Base-by-base conservation (phyloP, 2,113 vertebrate species). In the Mobula birostris region DNA sequence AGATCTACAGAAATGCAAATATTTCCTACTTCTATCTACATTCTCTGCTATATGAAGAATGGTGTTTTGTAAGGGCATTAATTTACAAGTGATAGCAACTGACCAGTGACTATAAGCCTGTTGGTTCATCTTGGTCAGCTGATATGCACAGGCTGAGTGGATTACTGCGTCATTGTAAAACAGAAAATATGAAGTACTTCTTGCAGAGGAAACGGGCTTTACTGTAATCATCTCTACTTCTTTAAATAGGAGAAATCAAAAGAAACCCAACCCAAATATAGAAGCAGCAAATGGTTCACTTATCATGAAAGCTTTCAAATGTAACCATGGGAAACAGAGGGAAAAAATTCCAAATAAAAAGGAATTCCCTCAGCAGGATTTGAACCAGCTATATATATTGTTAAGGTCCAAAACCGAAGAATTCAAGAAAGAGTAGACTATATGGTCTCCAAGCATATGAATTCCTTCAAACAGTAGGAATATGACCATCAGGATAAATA, bases 161-260 rank as follows among this genome's bases (percentile, higher is more conserved):
- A 87, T n/a, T 1, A 12, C 29, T 29, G 27, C 11, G 61, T 85
- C 82, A 85, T 85, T 56, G 7, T 58, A 85, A 61, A 87, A 87
- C 83, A 87, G 56, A 61, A 87, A 87, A 29, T 87, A 12, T 87
- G 83, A 87, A 83, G 83, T 61, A 15, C 2, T 63, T 87, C 48
- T 8, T 3, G 56, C 1, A 58, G 82, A 87, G 83, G 83, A 87
- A 87, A 87, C 29, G 12, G 19, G 70, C n/a, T 92, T 29, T 70
- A 92, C 66, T 21, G 63, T 63, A 92, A 92, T 40, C 63, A 66
- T 40, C n/a, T 70, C 32, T 21, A 70, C 21, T 21, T 40, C 66
- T 92, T 36, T 72, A 70, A 92, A 92, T 92, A 92, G 66, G 32
- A 92, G 14, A 91, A 32, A 36, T n/a, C n/a, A 70, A 72, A 92